Evolutionary conservation across 2,797 vertebrate genomes (phyloP).

Genomic region (Anableps anableps): DNA sequence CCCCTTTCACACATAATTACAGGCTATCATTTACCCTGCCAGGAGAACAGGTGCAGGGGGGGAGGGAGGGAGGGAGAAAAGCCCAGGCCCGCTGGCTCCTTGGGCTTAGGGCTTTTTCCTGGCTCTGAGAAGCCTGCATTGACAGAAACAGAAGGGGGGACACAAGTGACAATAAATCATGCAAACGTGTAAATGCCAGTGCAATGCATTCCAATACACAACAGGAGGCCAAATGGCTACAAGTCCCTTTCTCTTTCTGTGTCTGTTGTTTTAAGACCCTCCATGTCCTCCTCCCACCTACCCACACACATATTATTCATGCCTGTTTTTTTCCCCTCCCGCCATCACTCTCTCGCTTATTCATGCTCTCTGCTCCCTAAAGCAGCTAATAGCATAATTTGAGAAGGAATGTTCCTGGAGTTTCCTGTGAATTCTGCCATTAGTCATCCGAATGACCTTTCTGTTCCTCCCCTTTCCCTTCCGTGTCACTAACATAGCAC

Average conservation of each 20-base stretch:
- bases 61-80: slow-evolving; percentile 58
- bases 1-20: slow-evolving; percentile 80
- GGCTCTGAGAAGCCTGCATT: slow-evolving; percentile 70
- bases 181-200: slow-evolving; percentile 79
- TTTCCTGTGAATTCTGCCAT: slow-evolving; percentile 96
- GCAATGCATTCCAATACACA: slow-evolving; percentile 75
- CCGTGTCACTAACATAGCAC: slow-evolving; percentile 59
- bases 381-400: slow-evolving; percentile 97
- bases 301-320: slow-evolving; percentile 57
- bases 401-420: slow-evolving; percentile 95
- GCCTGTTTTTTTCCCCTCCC: slow-evolving; percentile 32
- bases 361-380: slow-evolving; percentile 69
- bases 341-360: slow-evolving; percentile 19
- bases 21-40: slow-evolving; percentile 81
- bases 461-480: slow-evolving; percentile 79
- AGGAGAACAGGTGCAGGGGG: slow-evolving; percentile 84
- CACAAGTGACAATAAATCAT: slow-evolving; percentile 78
- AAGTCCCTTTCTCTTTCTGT: slow-evolving; percentile 78
- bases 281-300: slow-evolving; percentile 23
- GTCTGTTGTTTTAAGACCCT: slow-evolving; percentile 77
- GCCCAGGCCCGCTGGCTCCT: slow-evolving; percentile 74
- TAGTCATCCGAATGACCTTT: slow-evolving; percentile 90
- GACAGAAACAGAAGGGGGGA: slow-evolving; percentile 66
- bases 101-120: slow-evolving; percentile 78
- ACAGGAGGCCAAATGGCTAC: slow-evolving; percentile 75